These are phyloP conservation scores for Drosophila pandora DNA, from an alignment of 1,140 invertebrate genomes.

Conservation along the genomic window DNA sequence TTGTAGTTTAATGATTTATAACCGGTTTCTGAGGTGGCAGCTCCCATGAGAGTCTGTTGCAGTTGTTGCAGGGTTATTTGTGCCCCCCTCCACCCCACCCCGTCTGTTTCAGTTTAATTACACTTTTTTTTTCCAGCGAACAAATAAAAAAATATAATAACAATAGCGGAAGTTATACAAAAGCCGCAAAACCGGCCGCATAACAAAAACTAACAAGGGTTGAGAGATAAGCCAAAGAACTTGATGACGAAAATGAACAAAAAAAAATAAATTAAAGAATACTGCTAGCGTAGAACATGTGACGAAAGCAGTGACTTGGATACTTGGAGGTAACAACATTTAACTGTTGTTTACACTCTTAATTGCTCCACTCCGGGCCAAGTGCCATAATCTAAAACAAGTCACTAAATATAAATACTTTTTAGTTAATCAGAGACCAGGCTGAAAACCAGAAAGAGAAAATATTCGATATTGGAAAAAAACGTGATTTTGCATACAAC, in stretches of 20 bases:
- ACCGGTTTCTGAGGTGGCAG: conserved; percentile 69
- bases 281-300: conserved; percentile 32
- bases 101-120: conserved; percentile 66
- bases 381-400: no score
- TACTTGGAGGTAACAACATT: conserved; percentile 51
- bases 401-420: no score
- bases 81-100: conserved; percentile 26
- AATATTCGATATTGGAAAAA: not conserved
- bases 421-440: no score
- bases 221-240: conserved; percentile 43
- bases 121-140: conserved; percentile 57
- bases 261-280: not conserved
- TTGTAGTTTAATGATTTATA: conserved; percentile 74
- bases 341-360: conserved; percentile 53
- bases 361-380: conserved; percentile 26
- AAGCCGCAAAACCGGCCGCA: conserved; percentile 70
- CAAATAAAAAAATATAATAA: conserved; percentile 53
- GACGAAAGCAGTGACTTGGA: conserved; percentile 36
- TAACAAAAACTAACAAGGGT: conserved; percentile 34
- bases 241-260: conserved; percentile 15
- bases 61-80: conserved; percentile 30
- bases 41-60: conserved; percentile 61
- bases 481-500: conserved; percentile 11
- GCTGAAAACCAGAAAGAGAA: not conserved
- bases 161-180: conserved; percentile 78